phyloP scores from a whole-genome alignment of 2,797 vertebrate species.

The Sus cebifrons region DNA sequence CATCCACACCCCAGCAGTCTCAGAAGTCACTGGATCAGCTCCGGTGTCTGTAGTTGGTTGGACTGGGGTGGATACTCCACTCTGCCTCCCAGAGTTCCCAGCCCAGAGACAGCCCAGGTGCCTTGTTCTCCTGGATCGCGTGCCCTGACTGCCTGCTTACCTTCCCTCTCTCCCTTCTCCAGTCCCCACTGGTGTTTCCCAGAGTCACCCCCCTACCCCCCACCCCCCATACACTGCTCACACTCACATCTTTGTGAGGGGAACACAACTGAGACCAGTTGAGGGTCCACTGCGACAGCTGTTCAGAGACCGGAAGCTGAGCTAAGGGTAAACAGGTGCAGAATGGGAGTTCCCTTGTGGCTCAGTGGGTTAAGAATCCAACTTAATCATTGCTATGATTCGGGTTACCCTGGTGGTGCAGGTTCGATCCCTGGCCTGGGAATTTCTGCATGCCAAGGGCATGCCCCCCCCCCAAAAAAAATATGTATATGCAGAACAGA shows the following conservation, averaged over 20 bases:
- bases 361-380: too few relatives aligned
- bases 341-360: too few relatives aligned
- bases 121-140: neutral
- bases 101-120: neutral
- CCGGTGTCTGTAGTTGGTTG: neutral
- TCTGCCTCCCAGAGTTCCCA: neutral
- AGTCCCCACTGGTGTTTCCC: too few relatives aligned
- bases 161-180: neutral
- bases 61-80: neutral
- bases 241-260: neutral
- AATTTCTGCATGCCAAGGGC: too few relatives aligned
- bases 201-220: neutral
- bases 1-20: fast-evolving
- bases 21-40: neutral
- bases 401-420: too few relatives aligned
- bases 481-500: neutral
- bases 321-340: fast-evolving
- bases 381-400: too few relatives aligned
- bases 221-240: neutral
- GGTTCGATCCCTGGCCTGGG: too few relatives aligned
- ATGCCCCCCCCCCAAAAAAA: too few relatives aligned
- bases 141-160: neutral
- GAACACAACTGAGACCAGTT: neutral
- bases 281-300: neutral
- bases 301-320: neutral